Evolutionary conservation across 2,797 vertebrate species (phyloP).

Genomic region (Anabacerthia variegaticeps): DNA sequence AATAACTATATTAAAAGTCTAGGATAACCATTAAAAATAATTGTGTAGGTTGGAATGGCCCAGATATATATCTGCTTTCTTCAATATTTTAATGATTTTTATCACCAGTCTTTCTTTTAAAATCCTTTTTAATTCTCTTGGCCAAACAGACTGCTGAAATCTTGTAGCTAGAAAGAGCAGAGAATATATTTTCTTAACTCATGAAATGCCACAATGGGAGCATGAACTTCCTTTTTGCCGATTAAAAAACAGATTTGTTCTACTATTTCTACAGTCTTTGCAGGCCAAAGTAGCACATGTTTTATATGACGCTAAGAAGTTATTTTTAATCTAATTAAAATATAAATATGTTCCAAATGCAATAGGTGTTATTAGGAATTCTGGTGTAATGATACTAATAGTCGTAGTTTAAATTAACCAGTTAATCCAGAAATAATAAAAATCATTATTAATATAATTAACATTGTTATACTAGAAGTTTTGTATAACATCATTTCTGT

Average conservation of each 20-base stretch:
- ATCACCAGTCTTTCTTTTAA: neutral
- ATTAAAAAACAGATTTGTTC: neutral
- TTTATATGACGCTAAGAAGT: neutral
- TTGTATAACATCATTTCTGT: neutral
- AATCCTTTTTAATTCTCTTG: neutral
- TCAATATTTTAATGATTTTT: neutral
- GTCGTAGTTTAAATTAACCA: neutral
- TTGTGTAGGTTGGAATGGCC: neutral
- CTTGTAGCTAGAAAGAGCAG: neutral
- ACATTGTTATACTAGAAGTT: rapidly evolving
- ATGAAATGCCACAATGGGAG: neutral
- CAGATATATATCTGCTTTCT: neutral
- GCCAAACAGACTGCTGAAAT: neutral
- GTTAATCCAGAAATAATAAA: neutral
- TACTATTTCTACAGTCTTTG: neutral
- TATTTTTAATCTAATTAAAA: neutral
- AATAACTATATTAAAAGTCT: neutral
- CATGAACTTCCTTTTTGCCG: neutral
- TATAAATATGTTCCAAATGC: neutral
- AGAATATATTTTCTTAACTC: neutral
- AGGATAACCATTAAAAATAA: neutral
- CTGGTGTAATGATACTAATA: neutral
- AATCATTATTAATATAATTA: neutral
- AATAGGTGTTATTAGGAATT: neutral
- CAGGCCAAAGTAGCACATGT: neutral